Percentiles rank a stretch among this genome's conserved stretches.
phyloP scores from a whole-genome alignment of 2,113 vertebrate genomes.

The Halcyon malimbica region DNA sequence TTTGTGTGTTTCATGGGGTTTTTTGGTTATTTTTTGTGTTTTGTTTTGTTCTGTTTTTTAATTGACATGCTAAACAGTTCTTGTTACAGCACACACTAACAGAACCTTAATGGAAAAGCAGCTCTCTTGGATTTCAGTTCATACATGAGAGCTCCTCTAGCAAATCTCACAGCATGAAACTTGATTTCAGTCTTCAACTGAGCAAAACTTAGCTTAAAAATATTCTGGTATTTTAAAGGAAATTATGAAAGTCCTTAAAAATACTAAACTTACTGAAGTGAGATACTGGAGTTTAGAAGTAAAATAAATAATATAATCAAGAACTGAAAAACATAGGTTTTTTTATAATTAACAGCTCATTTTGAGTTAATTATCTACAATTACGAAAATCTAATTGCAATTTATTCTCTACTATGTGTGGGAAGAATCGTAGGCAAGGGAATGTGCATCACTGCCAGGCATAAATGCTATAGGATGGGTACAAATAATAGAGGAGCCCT shows the following conservation, averaged over 20 bases:
- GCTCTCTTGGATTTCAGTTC: constrained; percentile 24
- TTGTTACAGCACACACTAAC: neutral
- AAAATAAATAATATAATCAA: constrained; percentile 79
- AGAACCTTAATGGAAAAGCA: constrained; percentile 31
- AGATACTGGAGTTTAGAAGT: constrained; percentile 66
- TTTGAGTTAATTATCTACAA: constrained; percentile 82
- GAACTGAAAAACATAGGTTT: constrained; percentile 70
- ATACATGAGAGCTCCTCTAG: constrained; percentile 19
- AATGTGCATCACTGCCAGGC: constrained; percentile 60
- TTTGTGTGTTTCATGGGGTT: neutral
- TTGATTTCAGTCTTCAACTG: constrained; percentile 68
- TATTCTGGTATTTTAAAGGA: constrained; percentile 36
- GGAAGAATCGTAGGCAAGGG: constrained; percentile 72
- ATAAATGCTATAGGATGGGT: constrained; percentile 67
- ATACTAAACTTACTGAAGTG: constrained; percentile 68
- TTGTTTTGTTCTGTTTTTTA: neutral
- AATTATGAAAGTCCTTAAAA: constrained; percentile 65
- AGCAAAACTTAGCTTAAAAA: constrained; percentile 57
- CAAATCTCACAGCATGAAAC: constrained; percentile 44
- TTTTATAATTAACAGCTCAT: constrained; percentile 81
- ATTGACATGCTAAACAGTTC: neutral
- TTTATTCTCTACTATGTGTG: constrained; percentile 79
- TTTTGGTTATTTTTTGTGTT: neutral
- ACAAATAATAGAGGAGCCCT: constrained; percentile 64
- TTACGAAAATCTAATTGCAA: constrained; percentile 81